These are phyloP conservation scores for Meriones unguiculatus DNA, from an alignment of 2,113 vertebrate species.

Conservation along the genomic window DNA sequence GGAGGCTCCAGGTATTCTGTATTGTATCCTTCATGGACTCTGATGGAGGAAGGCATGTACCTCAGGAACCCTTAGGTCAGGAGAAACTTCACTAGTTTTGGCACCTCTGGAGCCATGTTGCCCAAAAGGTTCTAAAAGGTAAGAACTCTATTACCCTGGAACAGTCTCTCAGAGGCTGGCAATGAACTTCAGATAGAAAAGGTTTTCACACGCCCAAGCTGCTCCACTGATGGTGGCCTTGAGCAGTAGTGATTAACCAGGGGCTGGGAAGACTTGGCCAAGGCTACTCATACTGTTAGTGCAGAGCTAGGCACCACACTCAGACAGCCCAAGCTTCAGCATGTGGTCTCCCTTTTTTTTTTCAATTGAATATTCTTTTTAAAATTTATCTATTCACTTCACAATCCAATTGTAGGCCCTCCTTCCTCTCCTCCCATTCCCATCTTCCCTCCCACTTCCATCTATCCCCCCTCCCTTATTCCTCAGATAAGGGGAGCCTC, in stretches of 20 bases:
- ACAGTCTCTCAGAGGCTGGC: neutral
- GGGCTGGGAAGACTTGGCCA: neutral
- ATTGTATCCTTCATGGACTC: neutral
- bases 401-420: too few species aligned
- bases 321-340: neutral
- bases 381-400: too few species aligned
- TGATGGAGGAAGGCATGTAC: neutral
- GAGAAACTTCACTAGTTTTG: neutral
- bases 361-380: too few species aligned
- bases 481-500: too few species aligned
- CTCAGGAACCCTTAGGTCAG: neutral
- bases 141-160: neutral
- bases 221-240: neutral
- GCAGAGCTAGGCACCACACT: neutral
- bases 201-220: neutral
- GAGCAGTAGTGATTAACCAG: neutral
- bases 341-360: neutral
- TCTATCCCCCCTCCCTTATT: too few species aligned
- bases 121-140: neutral
- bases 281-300: neutral
- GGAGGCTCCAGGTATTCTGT: neutral
- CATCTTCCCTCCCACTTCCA: too few species aligned
- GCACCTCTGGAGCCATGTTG: neutral
- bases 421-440: too few species aligned
- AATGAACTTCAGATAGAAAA: too few species aligned